These are phyloP conservation scores for Drosophila neutralis DNA, from an alignment of 2,888 invertebrate genomes.

Conservation along the genomic window DNA sequence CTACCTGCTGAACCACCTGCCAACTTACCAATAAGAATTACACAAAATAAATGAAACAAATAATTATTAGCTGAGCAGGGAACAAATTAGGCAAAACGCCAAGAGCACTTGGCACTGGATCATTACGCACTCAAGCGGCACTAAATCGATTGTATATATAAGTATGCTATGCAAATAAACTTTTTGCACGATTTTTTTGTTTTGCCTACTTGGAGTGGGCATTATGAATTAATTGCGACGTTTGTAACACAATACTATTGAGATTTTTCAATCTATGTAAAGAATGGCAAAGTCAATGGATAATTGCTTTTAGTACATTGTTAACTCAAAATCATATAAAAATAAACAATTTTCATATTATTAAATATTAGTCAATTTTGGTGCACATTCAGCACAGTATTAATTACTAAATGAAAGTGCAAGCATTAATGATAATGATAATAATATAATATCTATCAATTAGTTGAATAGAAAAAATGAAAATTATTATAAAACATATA, in stretches of 20 bases:
- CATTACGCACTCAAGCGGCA: slow-evolving; percentile 64
- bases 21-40: slow-evolving; percentile 2
- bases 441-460: neutral
- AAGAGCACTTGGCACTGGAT: slow-evolving; percentile 48
- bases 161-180: slow-evolving; percentile 25
- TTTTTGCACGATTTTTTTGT: slow-evolving; percentile 5
- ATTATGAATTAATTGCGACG: neutral
- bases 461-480: neutral
- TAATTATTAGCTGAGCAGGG: slow-evolving; percentile 13
- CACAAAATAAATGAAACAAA: neutral
- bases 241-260: neutral
- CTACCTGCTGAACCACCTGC: slow-evolving; percentile 15
- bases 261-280: no score
- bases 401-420: neutral
- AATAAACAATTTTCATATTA: neutral
- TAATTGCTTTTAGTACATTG: neutral
- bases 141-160: slow-evolving; percentile 60
- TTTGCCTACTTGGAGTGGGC: neutral
- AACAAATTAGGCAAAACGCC: slow-evolving; percentile 61
- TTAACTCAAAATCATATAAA: neutral
- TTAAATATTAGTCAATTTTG: no score
- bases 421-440: neutral
- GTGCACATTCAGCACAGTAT: neutral
- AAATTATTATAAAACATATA: neutral
- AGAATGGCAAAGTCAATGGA: no score